These are phyloP conservation scores for Pocillopora grandis DNA, from an alignment of 92 coral and sea anemone genomes.

Conservation along the genomic window DNA sequence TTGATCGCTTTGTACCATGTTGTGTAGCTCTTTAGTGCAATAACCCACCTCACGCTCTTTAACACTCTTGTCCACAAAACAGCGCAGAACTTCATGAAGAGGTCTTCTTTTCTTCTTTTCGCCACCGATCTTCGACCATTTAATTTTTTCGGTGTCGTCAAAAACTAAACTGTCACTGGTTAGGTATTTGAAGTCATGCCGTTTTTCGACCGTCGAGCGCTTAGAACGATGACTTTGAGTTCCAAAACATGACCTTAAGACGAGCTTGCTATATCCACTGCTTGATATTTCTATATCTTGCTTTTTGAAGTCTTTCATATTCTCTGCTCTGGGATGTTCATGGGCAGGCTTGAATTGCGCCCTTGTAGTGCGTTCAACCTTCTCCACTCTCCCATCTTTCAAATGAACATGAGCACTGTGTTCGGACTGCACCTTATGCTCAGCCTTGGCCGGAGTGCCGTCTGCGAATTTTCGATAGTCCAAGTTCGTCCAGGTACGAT, in stretches of 20 bases:
- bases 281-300: conserved; percentile 81
- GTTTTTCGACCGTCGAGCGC: conserved; percentile 26
- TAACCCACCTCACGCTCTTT: conserved; percentile 75
- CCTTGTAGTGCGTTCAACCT: conserved; percentile 57
- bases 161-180: conserved; percentile 61
- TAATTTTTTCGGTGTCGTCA: conserved; percentile 63
- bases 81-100: conserved; percentile 74
- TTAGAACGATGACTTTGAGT: conserved; percentile 17
- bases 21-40: conserved; percentile 72
- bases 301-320: conserved; percentile 56
- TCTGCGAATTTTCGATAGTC: conserved; percentile 78
- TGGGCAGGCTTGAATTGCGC: conserved; percentile 56
- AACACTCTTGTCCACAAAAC: conserved; percentile 69
- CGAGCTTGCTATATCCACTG: conserved; percentile 73
- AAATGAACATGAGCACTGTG: conserved; percentile 60
- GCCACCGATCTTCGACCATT: conserved; percentile 68
- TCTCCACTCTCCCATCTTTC: conserved; percentile 55
- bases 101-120: conserved; percentile 64
- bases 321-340: conserved; percentile 69
- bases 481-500: conserved; percentile 72
- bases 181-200: conserved; percentile 35
- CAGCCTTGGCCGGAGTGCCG: conserved; percentile 72
- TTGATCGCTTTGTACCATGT: conserved; percentile 62
- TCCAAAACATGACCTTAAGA: conserved; percentile 40
- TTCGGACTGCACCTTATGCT: conserved; percentile 69